A percentile compares a stretch with the other conserved stretches of the same genome.
These are phyloP conservation scores for Agriopis marginaria DNA, from an alignment of 2,888 invertebrate species.

Conservation along the genomic window DNA sequence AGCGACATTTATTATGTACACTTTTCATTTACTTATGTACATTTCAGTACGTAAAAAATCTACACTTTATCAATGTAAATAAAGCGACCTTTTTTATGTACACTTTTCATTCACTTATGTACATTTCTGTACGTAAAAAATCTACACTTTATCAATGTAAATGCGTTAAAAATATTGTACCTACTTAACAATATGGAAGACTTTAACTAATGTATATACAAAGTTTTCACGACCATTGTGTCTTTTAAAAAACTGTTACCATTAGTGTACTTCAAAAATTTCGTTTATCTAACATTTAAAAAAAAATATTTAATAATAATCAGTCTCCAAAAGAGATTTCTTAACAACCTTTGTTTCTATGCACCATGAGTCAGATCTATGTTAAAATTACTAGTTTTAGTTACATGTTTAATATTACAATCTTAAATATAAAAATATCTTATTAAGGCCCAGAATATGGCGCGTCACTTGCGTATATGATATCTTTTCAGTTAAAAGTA, in stretches of 20 bases:
- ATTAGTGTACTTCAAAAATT: slow-evolving; percentile 62
- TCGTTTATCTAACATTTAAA: slow-evolving; percentile 52
- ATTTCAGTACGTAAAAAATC: neutral
- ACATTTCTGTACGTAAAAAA: slow-evolving; percentile 1
- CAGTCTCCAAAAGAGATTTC: slow-evolving; percentile 78
- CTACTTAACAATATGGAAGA: slow-evolving; percentile 68
- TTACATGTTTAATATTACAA: slow-evolving; percentile 16
- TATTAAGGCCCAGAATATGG: neutral
- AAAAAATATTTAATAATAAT: slow-evolving; percentile 76
- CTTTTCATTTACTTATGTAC: slow-evolving; percentile 18
- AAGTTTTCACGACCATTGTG: slow-evolving; percentile 52
- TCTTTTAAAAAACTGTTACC: slow-evolving; percentile 64
- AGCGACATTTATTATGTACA: slow-evolving; percentile 43
- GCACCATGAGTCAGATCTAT: slow-evolving; percentile 61
- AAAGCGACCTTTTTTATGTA: slow-evolving; percentile 39
- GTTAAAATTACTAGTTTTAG: slow-evolving; percentile 33
- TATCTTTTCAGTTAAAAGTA: neutral
- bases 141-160: slow-evolving; percentile 31
- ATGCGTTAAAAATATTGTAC: slow-evolving; percentile 60
- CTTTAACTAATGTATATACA: slow-evolving; percentile 66
- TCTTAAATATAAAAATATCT: neutral
- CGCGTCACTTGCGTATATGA: neutral
- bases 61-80: slow-evolving; percentile 34
- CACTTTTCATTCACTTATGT: slow-evolving; percentile 27
- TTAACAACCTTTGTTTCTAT: slow-evolving; percentile 69